Base-by-base conservation (phyloP, 2,797 vertebrate species). In the Leptoclinus maculatus region DNA sequence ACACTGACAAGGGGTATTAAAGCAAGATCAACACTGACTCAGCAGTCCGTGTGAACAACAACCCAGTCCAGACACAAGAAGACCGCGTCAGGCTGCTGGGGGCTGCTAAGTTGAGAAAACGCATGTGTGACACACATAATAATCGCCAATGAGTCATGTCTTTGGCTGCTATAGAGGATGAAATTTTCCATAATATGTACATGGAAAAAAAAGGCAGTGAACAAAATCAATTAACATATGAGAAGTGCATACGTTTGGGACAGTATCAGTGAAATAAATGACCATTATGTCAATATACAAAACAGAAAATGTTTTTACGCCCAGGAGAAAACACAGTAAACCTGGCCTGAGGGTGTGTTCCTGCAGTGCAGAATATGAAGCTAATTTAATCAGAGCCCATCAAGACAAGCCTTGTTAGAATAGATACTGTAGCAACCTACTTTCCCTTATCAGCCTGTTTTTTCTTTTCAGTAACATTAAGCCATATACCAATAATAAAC, bases 11-110 rank as follows among this genome's bases (percentile, higher is more conserved):
- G 69, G 56, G 72, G 84, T 64, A 78, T 86, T 85, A 76, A 74
- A 60, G 70, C 36, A 79, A 78, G 60, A 78, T 78, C 29, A 88
- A 87, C 83, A 89, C 29, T 5, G 91, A 93, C 88, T 92, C 89
- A 92, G 82, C 92, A 89, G 82, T 79, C 63, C 72, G 63, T 70
- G 78, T 27, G 67, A 89, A 77, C 71, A 78, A 80, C 74, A 82
- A 68, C 68, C 56, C 69, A 62, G 66, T 53, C 64, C 68, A 70
- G 83, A 83, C 72, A 72, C 9, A 2, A 49, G 67, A 25, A 51
- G 53, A 79, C 53, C 62, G 59, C 19, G 2, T 7, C 60, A 49
- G 57, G 73, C 79, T 56, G 59, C 73, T 58, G 81, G 53, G 70
- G 54, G 45, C 69, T 62, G 57, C 27, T 62, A 53, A 72, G 45